These are phyloP conservation scores for Phaonia tiefii DNA, from an alignment of 2,888 invertebrate species.

Conservation along the genomic window DNA sequence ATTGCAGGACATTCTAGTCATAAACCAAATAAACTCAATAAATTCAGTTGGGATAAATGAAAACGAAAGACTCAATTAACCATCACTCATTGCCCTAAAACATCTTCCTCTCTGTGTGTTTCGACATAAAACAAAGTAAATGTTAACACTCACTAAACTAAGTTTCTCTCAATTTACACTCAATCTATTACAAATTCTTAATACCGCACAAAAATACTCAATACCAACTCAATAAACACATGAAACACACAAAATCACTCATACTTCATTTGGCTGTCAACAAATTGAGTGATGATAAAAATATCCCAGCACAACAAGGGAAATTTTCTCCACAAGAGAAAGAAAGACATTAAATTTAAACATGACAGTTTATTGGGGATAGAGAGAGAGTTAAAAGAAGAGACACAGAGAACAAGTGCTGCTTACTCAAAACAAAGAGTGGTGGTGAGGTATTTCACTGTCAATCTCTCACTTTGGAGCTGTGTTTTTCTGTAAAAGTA, in stretches of 20 bases:
- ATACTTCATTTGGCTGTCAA: conserved; percentile 2
- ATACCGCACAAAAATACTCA: conserved; percentile 1
- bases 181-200: conserved; percentile 22
- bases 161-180: background rate
- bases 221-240: background rate
- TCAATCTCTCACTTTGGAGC: background rate
- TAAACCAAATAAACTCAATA: too few species aligned
- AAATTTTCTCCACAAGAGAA: conserved; percentile 21
- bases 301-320: background rate
- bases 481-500: background rate
- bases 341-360: too few species aligned
- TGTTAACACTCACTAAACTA: too few species aligned
- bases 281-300: background rate
- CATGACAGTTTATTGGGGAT: too few species aligned
- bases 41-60: too few species aligned
- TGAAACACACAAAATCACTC: background rate
- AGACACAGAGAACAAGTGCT: background rate
- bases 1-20: too few species aligned
- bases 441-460: background rate
- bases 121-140: too few species aligned
- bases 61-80: too few species aligned
- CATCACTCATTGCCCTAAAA: too few species aligned
- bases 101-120: too few species aligned
- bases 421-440: background rate
- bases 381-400: background rate